Conservation (phyloP, 2,888 invertebrate genomes). For the Phymatocera aterrima region DNA sequence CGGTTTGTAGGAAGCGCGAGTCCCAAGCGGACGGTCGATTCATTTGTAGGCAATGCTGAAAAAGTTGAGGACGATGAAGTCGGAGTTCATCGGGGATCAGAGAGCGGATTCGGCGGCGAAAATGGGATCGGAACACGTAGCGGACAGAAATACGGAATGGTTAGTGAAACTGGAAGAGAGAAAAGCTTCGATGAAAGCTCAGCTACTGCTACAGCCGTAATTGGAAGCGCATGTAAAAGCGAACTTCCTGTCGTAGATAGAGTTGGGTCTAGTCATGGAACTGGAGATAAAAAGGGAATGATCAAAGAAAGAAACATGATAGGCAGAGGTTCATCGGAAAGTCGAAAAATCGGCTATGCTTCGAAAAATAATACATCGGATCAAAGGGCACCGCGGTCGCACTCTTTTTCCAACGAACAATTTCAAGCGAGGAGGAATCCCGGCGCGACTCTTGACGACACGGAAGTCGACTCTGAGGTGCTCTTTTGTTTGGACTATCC, state of each 20-base stretch:
- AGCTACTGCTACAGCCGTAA: conserved; percentile 3
- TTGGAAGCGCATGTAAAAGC: neutral
- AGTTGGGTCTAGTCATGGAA: neutral
- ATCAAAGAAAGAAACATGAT: neutral
- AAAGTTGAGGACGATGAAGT: neutral
- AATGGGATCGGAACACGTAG: neutral
- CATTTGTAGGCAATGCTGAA: neutral
- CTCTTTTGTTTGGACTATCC: conserved; percentile 32
- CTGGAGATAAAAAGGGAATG: neutral
- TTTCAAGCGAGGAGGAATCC: conserved; percentile 25
- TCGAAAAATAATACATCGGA: neutral
- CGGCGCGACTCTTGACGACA: neutral
- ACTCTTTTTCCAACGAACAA: conserved; percentile 22
- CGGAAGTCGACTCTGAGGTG: conserved; percentile 31
- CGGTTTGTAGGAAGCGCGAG: neutral
- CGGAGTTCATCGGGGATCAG: neutral
- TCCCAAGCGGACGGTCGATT: neutral
- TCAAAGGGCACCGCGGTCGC: neutral
- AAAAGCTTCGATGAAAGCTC: conserved; percentile 16
- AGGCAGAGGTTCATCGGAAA: neutral
- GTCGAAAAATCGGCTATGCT: neutral
- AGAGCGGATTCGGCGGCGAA: neutral
- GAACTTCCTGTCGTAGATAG: neutral
- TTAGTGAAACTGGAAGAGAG: neutral
- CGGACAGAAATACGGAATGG: neutral